Base-by-base conservation (phyloP, 1,140 invertebrate genomes). In the Ruditapes philippinarum region DNA sequence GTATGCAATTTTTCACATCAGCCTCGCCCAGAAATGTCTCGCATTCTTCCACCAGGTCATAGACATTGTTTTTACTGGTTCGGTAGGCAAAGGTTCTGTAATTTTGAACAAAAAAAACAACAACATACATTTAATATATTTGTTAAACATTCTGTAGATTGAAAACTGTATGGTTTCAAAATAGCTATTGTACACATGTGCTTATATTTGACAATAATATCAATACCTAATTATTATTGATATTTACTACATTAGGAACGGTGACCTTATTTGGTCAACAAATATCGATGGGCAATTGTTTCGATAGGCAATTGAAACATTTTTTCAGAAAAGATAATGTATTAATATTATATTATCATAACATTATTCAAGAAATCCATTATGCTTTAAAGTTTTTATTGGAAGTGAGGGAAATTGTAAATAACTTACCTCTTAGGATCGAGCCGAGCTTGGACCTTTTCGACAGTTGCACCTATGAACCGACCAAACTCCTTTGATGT, bases 401-500 rank as follows among this genome's bases (percentile, higher is more conserved):
- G 51, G 22, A 4, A 54, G 11, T 4, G 22, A n/a, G 5, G 51
- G 19, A 54, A 14, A 54, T 22, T 54, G 14, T 3, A n/a, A 45
- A 45, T 45, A 14, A 17, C 31, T 25, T 78, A 81, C 78, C 78
- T 81, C 7, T 81, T 25, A 17, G 78, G 78, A 60, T 81, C 78
- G 17, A 81, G 78, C 22, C 78, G 49, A 36, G 33, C 78, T 38
- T 81, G 78, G 22, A 81, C 54, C n/a, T 33, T 54, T 36, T 81
- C 78, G 19, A 81, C 60, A 25, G 51, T 38, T 36, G 14, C 60
- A 31, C 78, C 78, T 40, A 81, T 31, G 51, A 33, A 81, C 31
- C 60, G 78, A 22, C 51, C 78, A 60, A 81, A 81, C 33, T 81
- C 78, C 19, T 81, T n/a, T 14, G 25, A 57, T 51, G 78, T 22